Evolutionary conservation across 2,113 vertebrate species (phyloP), one percentile per base, ranked within the genome.

Genomic region (Sphaerodactylus townsendi): DNA sequence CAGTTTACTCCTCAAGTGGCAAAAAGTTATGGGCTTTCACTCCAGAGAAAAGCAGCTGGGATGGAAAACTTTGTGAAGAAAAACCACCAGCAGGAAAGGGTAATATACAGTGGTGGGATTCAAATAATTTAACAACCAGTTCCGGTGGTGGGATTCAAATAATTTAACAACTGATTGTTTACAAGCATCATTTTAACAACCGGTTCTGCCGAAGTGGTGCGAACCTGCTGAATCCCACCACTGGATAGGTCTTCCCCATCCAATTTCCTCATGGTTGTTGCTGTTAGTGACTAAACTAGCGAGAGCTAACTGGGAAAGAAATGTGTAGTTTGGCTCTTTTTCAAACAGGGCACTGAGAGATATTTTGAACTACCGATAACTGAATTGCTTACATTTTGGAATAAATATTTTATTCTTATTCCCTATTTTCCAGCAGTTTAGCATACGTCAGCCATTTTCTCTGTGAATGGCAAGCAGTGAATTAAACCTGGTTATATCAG

Each of bases 361-460:
- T 17, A 56, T 56, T 56, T 56, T 56, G 23, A 56, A 56, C 53
- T 56, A n/a, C n/a, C n/a, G n/a, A n/a, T n/a, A 56, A 56, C 4
- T 1, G 35, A 74, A 68, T 82, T 89, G 50, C 82, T 91, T 87
- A 30, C 13, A 64, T 78, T 87, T 86, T 82, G 68, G 83, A 71
- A 77, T 70, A 91, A 89, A 65, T 77, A 1, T 81, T 90, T 86
- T 65, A 64, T 46, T 85, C n/a, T 66, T 59, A 82, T 83, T 85
- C 70, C 86, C 87, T 39, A 89, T 65, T 86, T 79, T 82, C 80
- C 75, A 88, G 88, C 83, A 56, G n/a, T 14, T 70, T 62, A 77
- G 25, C 6, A 21, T 56, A 23, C 6, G 23, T 23, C 19, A 56
- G 19, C 53, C 19, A 23, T 21, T 17, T 56, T 23, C 21, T 56